A percentile compares a stretch with the other conserved stretches of the same genome.
These are phyloP conservation scores for Lepidostoma basale DNA, from an alignment of 1,140 invertebrate genomes.

Conservation along the genomic window DNA sequence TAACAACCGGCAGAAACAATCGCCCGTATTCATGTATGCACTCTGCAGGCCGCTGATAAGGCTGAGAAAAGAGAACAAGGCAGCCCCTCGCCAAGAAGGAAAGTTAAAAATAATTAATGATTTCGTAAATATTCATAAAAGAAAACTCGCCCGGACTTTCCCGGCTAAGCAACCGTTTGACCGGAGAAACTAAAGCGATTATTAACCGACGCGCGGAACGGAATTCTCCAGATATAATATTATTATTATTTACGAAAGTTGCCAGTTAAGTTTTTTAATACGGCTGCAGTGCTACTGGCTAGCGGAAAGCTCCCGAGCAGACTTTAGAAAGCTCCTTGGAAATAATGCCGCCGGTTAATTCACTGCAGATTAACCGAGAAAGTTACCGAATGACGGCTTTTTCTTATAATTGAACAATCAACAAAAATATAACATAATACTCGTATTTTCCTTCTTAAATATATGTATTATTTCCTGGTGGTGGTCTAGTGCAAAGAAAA, in stretches of 20 bases:
- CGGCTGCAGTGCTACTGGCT: conserved; percentile 9
- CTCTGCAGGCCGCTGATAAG: conserved; percentile 45
- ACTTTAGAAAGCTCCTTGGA: neutral
- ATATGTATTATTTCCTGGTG: too few species aligned
- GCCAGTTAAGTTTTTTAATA: conserved; percentile 34
- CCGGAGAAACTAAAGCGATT: conserved; percentile 48
- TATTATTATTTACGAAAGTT: conserved; percentile 38
- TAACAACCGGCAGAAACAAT: conserved; percentile 37
- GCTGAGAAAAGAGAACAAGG: conserved; percentile 42
- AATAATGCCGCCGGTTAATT: too few species aligned
- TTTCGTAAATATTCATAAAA: conserved; percentile 48
- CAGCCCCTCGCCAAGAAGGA: conserved; percentile 31
- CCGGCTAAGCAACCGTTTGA: conserved; percentile 43
- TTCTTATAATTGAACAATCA: too few species aligned
- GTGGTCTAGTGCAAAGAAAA: too few species aligned
- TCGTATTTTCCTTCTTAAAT: too few species aligned
- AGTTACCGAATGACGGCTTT: too few species aligned
- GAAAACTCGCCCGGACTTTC: conserved; percentile 43
- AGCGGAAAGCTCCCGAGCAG: neutral
- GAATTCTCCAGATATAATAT: conserved; percentile 42
- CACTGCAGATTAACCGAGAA: too few species aligned
- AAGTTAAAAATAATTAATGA: conserved; percentile 48
- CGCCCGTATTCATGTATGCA: conserved; percentile 46
- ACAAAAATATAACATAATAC: too few species aligned
- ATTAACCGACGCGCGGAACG: conserved; percentile 47